Conservation (phyloP, 1,140 invertebrate genomes). For the Cydia pomonella region DNA sequence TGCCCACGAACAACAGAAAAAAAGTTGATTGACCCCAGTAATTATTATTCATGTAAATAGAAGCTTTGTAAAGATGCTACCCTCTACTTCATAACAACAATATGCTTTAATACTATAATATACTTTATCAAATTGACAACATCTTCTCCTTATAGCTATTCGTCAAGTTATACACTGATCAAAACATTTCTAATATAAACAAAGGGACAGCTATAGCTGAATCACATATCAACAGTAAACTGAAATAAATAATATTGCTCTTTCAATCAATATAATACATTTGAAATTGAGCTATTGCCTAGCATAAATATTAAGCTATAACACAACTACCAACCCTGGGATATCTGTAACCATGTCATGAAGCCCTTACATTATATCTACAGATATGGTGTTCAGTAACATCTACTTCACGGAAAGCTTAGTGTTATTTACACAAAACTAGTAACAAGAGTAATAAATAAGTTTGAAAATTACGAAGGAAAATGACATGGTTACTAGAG, state of each 20-base stretch:
- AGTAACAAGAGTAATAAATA: constrained; percentile 30
- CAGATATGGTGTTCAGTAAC: constrained; percentile 27
- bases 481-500: constrained; percentile 73
- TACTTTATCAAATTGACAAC: constrained; percentile 54
- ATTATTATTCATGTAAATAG: constrained; percentile 29
- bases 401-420: constrained; percentile 29
- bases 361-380: constrained; percentile 39
- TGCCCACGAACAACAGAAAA: background rate
- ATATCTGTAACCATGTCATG: constrained; percentile 74
- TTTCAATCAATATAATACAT: constrained; percentile 68
- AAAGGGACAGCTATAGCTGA: constrained; percentile 71
- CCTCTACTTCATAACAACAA: constrained; percentile 30
- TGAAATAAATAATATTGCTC: constrained; percentile 64
- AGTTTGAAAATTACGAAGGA: constrained; percentile 35
- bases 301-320: constrained; percentile 40
- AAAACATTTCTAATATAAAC: constrained; percentile 59
- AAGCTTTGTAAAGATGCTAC: constrained; percentile 20
- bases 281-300: constrained; percentile 76
- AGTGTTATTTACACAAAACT: constrained; percentile 30
- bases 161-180: constrained; percentile 54
- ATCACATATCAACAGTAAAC: constrained; percentile 67
- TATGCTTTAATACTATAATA: constrained; percentile 29
- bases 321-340: constrained; percentile 72
- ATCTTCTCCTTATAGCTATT: constrained; percentile 47
- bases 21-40: constrained; percentile 9